Percentiles rank a stretch among this genome's conserved stretches.
Conservation (phyloP, 2,888 invertebrate genomes). For the Hemistola chrysoprasaria region DNA sequence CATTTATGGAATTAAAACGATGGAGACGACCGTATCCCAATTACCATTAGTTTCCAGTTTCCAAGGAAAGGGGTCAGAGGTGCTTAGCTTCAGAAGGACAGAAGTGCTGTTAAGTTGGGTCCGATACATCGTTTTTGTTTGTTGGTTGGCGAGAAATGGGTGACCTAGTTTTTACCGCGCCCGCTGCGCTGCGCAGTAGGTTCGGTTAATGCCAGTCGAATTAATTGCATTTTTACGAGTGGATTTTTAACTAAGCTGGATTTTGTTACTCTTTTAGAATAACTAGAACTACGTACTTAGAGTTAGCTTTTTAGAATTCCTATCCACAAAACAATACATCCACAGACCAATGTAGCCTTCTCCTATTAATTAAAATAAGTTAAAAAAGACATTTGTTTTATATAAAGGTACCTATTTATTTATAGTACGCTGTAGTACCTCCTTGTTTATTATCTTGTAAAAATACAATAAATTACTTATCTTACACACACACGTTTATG, state of each 20-base stretch:
- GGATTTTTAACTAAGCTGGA: conserved; percentile 31
- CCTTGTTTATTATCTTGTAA: conserved; percentile 9
- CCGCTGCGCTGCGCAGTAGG: conserved; percentile 52
- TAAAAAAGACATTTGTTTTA: too few relatives aligned
- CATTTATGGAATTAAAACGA: conserved; percentile 24
- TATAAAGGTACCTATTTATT: too few relatives aligned
- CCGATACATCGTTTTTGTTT: conserved; percentile 52
- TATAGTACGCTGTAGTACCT: conserved; percentile 1
- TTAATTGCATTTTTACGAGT: conserved; percentile 62
- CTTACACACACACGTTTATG: conserved; percentile 12
- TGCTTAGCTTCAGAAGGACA: conserved; percentile 52
- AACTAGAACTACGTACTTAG: too few relatives aligned
- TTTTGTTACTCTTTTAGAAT: conserved; percentile 20
- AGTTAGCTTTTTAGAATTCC: too few relatives aligned
- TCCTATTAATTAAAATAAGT: too few relatives aligned
- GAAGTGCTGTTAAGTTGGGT: conserved; percentile 47
- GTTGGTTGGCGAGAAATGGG: conserved; percentile 62
- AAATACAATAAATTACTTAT: conserved; percentile 21
- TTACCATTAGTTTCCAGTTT: conserved; percentile 44
- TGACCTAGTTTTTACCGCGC: conserved; percentile 74
- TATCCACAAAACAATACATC: too few relatives aligned
- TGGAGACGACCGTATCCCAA: conserved; percentile 26
- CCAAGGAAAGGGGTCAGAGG: conserved; percentile 52
- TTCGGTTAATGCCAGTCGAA: conserved; percentile 46
- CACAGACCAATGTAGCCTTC: too few relatives aligned